A percentile compares a stretch with the other conserved stretches of the same genome.
These are phyloP conservation scores for Zoanthus sansibaricus DNA, from an alignment of 92 coral and sea anemone species.

Conservation along the genomic window DNA sequence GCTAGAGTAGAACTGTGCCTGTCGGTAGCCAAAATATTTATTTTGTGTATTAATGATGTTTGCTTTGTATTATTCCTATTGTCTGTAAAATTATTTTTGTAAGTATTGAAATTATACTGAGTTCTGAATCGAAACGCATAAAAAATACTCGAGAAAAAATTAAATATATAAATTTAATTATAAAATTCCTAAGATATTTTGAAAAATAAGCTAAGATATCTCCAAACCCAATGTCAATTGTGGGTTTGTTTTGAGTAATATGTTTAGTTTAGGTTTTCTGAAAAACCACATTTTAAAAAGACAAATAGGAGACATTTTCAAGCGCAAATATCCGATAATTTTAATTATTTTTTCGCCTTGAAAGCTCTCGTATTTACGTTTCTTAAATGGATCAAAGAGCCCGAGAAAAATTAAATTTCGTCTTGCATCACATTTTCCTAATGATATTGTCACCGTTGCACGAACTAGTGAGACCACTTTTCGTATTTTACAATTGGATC, in stretches of 20 bases:
- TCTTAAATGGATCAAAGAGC: background rate
- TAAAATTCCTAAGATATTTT: background rate
- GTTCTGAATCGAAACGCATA: background rate
- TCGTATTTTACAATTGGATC: background rate
- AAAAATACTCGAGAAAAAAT: background rate
- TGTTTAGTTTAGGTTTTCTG: background rate
- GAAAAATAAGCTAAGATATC: background rate
- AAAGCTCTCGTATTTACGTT: background rate
- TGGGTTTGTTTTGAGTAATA: background rate
- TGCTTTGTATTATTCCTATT: background rate
- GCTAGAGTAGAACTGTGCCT: background rate
- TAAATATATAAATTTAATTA: background rate
- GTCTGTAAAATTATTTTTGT: background rate
- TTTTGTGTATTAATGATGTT: background rate
- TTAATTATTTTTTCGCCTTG: background rate
- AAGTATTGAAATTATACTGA: background rate
- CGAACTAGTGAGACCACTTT: background rate
- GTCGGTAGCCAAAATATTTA: background rate
- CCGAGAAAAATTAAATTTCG: background rate
- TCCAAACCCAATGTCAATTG: background rate
- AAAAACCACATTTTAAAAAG: background rate
- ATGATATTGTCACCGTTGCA: background rate
- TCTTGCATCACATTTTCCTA: background rate
- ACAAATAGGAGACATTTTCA: background rate
- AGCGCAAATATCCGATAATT: background rate